Evolutionary conservation across 2,113 vertebrate species (phyloP), one percentile per base, ranked within the genome.

Genomic region (Entomyzon cyanotis): DNA sequence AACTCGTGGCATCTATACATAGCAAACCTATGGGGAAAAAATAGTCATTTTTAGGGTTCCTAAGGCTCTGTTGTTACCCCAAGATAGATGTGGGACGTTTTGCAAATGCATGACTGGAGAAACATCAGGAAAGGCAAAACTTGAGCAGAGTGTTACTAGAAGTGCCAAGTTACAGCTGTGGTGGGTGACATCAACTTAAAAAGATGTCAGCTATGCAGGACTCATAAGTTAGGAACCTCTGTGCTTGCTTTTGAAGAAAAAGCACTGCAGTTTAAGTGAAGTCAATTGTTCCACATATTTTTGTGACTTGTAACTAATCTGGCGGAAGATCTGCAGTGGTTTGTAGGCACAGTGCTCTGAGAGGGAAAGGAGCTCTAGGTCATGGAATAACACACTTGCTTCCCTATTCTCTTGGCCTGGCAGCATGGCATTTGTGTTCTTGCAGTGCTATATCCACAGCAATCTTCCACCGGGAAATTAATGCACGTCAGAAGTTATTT

Each of bases 181-280:
- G 47, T 9, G 19, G 6, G 60, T 96, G 87, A 90, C 87, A 74
- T 62, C 50, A 77, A 15, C 90, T 70, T 53, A 63, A 63, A 93
- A 73, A 65, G 78, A 83, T 94, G 62, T 93, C 60, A 92, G 0
- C 82, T 93, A 78, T 85, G 71, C 60, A 71, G 24, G 55, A 83
- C 42, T 91, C 63, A 6, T 46, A 17, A 62, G 67, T 80, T 70
- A 59, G 75, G 82, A 91, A 86, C 52, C 27, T 33, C 47, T 37
- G 41, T 19, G 50, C 76, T 85, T 79, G 58, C 79, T 93, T 89
- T 91, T 94, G 87, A 94, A 91, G 94, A 91, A 95, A 70, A 90
- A 75, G 9, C 75, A 0, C 37, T 69, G 35, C 69, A 71, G 74
- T 69, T 79, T 52, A 53, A 91, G 52, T 13, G 9, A 59, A 87